Conservation (phyloP, 2,888 invertebrate genomes). For the Anthrax anthrax region DNA sequence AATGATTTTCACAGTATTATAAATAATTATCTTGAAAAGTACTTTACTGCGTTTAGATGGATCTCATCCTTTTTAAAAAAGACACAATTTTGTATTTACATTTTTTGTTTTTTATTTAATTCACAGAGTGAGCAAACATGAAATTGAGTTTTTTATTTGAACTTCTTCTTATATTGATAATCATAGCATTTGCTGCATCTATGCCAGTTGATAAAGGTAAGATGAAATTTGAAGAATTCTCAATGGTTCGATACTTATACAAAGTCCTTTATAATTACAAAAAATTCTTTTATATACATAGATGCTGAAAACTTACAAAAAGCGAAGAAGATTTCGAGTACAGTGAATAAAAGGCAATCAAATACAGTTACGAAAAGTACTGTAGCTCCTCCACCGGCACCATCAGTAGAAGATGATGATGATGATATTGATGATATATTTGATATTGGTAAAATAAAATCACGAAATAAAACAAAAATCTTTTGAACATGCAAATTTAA, state of each 20-base stretch:
- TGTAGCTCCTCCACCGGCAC: background rate
- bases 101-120: no score
- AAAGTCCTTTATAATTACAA: no score
- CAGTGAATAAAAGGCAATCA: background rate
- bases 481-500: background rate
- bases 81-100: no score
- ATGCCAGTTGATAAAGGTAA: conserved; percentile 2
- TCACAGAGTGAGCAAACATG: no score
- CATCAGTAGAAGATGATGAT: background rate
- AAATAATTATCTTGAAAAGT: no score
- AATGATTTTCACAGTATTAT: no score
- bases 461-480: no score
- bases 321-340: background rate
- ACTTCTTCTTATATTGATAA: conserved; percentile 5
- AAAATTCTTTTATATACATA: background rate
- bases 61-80: no score
- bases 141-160: conserved; percentile 5
- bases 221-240: background rate
- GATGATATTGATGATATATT: background rate
- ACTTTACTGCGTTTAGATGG: no score
- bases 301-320: background rate
- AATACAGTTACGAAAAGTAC: background rate
- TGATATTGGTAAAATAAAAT: background rate
- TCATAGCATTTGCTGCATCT: conserved; percentile 6
- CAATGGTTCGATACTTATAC: no score